Conservation (phyloP, 30 jellyfish, hydroid and myxozoan species). For the Aurelia sp. region DNA sequence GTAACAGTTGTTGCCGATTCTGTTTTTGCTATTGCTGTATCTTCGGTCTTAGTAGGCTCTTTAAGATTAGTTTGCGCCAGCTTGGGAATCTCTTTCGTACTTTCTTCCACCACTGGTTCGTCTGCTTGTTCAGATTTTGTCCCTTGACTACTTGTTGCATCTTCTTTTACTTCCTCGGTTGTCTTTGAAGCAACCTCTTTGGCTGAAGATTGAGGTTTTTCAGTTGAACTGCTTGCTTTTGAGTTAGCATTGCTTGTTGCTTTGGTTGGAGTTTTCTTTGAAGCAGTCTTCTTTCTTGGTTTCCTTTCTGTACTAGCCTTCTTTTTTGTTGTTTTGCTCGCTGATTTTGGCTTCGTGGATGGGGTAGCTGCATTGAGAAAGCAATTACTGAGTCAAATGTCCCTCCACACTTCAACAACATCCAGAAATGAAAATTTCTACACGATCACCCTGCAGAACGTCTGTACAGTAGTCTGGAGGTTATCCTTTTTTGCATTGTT, state of each 20-base stretch:
- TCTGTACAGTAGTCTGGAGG: no score
- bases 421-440: no score
- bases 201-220: not conserved
- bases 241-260: constrained; percentile 20
- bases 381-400: no score
- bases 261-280: constrained; percentile 40
- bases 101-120: not conserved
- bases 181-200: constrained; percentile 23
- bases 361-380: not conserved
- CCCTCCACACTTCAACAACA: not conserved
- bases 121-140: no score
- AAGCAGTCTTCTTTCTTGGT: constrained; percentile 24
- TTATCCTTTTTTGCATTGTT: no score
- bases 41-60: not conserved
- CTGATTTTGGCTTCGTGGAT: constrained; percentile 20
- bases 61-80: no score
- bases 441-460: no score
- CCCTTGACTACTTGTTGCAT: no score
- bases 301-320: not conserved
- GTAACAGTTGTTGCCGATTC: constrained; percentile 10
- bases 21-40: not conserved
- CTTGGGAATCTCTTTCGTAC: no score
- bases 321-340: constrained; percentile 21
- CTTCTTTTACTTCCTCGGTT: constrained; percentile 38
- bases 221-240: not conserved